Conservation (phyloP, 2,113 vertebrate species). For the Engystomops pustulosus region DNA sequence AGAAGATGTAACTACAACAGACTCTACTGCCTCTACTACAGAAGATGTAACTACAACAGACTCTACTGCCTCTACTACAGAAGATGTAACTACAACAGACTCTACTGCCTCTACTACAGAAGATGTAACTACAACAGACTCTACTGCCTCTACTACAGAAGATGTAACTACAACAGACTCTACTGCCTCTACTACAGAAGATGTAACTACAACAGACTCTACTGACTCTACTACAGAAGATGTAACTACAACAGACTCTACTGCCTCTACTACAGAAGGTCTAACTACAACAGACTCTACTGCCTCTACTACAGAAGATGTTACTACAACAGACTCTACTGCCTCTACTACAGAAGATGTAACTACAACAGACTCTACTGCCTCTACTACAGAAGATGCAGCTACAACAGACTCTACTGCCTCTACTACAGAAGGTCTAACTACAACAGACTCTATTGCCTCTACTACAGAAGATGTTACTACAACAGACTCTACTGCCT, state of each 20-base stretch:
- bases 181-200: background rate
- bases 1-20: background rate
- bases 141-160: background rate
- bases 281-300: background rate
- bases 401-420: background rate
- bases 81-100: background rate
- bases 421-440: background rate
- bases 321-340: background rate
- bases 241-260: background rate
- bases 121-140: background rate
- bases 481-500: no score
- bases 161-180: background rate
- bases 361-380: background rate
- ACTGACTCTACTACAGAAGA: background rate
- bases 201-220: background rate
- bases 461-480: no score
- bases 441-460: background rate
- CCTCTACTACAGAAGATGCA: no score
- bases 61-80: background rate
- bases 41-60: background rate
- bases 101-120: background rate
- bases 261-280: background rate
- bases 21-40: background rate
- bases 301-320: background rate
- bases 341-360: background rate